These are phyloP conservation scores for Pelvicachromis taeniatus DNA, from an alignment of 2,113 vertebrate species.

Conservation along the genomic window DNA sequence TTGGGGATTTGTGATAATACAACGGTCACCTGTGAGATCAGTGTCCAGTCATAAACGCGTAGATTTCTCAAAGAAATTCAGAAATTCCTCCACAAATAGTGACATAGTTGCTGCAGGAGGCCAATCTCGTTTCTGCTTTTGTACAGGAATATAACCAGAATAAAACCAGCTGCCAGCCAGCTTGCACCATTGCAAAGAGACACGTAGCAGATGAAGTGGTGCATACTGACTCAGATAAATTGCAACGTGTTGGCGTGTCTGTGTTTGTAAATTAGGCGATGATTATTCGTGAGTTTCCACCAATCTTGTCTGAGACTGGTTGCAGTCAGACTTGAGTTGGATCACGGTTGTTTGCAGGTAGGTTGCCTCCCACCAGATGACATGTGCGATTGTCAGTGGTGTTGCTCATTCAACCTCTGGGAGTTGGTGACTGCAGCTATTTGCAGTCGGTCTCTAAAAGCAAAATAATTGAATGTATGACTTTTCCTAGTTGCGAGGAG, in stretches of 20 bases:
- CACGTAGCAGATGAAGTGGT: not conserved
- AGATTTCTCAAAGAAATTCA: not conserved
- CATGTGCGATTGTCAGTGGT: not conserved
- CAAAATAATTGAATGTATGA: not conserved
- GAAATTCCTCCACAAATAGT: not conserved
- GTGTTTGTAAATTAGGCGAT: not conserved
- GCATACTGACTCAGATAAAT: not conserved
- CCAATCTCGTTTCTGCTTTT: not conserved
- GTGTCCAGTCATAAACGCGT: not conserved
- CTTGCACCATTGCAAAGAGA: rapidly evolving
- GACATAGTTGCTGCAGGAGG: not conserved
- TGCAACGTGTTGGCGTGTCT: not conserved
- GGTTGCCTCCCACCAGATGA: not conserved
- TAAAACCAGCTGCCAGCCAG: not conserved
- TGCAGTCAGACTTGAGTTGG: not conserved
- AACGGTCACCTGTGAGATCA: not conserved
- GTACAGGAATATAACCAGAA: not conserved
- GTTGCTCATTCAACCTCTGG: not conserved
- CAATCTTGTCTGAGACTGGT: not conserved
- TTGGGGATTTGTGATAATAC: not conserved
- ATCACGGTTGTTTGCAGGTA: not conserved
- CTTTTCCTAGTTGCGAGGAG: rapidly evolving
- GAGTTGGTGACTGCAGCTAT: not conserved
- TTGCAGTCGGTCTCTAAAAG: not conserved
- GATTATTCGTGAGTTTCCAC: not conserved